Conservation (phyloP, 2,797 vertebrate species). For the Tiaroga cobitis region DNA sequence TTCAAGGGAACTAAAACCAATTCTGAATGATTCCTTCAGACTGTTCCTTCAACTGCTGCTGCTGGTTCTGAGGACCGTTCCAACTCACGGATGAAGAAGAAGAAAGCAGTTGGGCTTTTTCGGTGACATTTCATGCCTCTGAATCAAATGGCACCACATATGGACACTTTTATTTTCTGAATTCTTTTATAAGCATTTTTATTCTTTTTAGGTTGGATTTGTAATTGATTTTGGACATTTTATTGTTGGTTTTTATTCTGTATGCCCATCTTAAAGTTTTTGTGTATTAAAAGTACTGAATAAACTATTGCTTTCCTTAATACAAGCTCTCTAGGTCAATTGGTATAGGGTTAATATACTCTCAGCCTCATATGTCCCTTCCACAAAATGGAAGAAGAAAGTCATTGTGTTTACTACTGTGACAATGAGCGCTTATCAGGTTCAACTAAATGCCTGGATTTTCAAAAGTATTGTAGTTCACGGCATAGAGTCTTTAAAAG, state of each 20-base stretch:
- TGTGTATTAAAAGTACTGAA: slow-evolving; percentile 7
- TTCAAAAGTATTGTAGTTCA: not conserved
- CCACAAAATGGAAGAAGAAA: not conserved
- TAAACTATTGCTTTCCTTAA: slow-evolving; percentile 21
- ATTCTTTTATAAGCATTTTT: slow-evolving; percentile 8
- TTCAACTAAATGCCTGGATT: not conserved
- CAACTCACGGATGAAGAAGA: slow-evolving; percentile 76
- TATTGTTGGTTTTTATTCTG: slow-evolving; percentile 16
- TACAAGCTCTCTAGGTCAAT: not conserved
- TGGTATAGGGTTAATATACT: not conserved
- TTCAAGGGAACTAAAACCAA: not conserved
- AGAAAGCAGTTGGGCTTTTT: slow-evolving; percentile 77
- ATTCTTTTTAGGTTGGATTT: slow-evolving; percentile 16
- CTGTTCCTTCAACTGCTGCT: slow-evolving; percentile 2
- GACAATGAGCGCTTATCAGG: not conserved
- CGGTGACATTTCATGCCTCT: slow-evolving; percentile 62
- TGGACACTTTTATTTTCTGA: slow-evolving; percentile 12
- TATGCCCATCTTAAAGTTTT: not conserved
- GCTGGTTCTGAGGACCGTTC: slow-evolving; percentile 46
- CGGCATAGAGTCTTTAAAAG: not conserved
- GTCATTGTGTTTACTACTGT: not conserved
- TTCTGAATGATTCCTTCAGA: slow-evolving; percentile 48
- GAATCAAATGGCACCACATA: not conserved
- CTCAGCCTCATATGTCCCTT: not conserved
- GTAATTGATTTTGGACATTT: not conserved